Conservation (phyloP, 1,140 invertebrate species). For the Heliconius melpomene region DNA sequence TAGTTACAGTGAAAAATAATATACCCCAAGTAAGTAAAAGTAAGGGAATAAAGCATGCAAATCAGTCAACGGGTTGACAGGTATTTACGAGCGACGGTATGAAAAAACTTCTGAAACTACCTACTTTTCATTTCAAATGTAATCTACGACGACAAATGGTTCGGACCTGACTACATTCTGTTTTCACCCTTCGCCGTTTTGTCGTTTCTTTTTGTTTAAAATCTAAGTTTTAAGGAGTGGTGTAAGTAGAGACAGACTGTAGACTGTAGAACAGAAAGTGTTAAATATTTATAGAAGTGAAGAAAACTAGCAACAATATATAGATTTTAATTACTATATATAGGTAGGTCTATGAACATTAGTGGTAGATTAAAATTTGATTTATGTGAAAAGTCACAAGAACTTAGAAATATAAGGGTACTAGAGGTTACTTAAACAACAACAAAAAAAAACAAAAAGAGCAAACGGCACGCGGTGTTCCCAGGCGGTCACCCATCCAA, state of each 20-base stretch:
- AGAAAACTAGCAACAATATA: neutral
- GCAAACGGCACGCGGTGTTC: slow-evolving; percentile 44
- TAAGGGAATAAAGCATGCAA: slow-evolving; percentile 42
- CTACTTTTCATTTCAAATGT: slow-evolving; percentile 71
- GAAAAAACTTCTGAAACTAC: slow-evolving; percentile 69
- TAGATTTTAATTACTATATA: no score
- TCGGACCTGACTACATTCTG: slow-evolving; percentile 64
- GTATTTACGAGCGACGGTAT: slow-evolving; percentile 61
- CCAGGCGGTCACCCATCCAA: slow-evolving; percentile 47
- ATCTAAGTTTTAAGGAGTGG: slow-evolving; percentile 22
- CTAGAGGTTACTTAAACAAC: no score
- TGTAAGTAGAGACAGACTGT: neutral
- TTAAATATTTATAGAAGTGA: neutral
- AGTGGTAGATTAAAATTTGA: no score
- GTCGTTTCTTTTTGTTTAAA: slow-evolving; percentile 42
- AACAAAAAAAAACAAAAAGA: no score
- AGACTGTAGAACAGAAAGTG: neutral
- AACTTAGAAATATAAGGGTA: no score
- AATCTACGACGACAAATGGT: slow-evolving; percentile 73
- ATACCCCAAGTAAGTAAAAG: neutral
- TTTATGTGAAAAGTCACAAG: no score
- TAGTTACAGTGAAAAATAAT: neutral
- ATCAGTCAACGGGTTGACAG: slow-evolving; percentile 69
- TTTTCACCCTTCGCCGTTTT: slow-evolving; percentile 45
- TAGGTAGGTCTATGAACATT: no score